These are phyloP conservation scores for Strix aluco DNA, from an alignment of 2,113 vertebrate genomes.

Conservation along the genomic window DNA sequence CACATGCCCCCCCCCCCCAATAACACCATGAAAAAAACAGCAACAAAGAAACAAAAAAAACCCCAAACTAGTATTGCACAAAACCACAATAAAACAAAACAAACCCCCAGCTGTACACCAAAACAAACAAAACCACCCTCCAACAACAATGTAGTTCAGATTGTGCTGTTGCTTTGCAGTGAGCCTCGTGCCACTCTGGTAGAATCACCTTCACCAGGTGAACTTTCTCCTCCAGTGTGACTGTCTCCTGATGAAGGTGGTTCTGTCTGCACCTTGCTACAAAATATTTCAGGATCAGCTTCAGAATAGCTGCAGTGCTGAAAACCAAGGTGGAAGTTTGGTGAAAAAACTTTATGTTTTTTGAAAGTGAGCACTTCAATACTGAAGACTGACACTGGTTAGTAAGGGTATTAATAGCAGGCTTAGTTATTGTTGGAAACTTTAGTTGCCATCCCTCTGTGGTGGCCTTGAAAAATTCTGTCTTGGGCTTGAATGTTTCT, in stretches of 20 bases:
- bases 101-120: accelerated
- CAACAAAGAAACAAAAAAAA: background rate
- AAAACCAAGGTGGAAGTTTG: background rate
- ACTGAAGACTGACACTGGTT: background rate
- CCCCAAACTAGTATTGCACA: background rate
- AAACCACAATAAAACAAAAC: background rate
- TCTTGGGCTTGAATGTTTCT: background rate
- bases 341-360: background rate
- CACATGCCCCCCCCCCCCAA: too few species aligned
- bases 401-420: background rate
- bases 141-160: background rate
- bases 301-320: background rate
- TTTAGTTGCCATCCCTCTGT: background rate
- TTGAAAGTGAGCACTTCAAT: background rate
- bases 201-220: background rate
- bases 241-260: background rate
- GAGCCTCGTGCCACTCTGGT: accelerated
- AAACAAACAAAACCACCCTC: background rate
- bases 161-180: background rate
- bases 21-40: background rate
- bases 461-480: background rate
- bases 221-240: background rate
- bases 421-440: background rate
- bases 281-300: background rate
- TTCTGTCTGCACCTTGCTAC: background rate